phyloP scores from a whole-genome alignment of 2,888 invertebrate genomes.

The Cataglyphis cursor region DNA sequence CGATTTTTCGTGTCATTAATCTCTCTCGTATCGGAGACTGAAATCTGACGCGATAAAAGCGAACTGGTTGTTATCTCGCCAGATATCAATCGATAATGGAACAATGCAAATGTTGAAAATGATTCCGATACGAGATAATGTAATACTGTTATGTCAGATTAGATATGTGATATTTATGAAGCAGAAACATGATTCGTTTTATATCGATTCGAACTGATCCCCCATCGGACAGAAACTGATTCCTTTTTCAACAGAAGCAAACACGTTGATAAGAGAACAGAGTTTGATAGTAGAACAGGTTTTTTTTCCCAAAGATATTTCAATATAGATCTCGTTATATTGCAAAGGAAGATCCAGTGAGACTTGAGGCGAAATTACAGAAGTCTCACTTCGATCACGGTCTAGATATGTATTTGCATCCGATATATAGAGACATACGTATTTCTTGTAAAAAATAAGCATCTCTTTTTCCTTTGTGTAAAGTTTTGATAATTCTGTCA shows the following conservation, averaged over 20 bases:
- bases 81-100: neutral
- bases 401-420: neutral
- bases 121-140: neutral
- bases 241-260: neutral
- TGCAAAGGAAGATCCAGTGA: slow-evolving; percentile 6
- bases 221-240: neutral
- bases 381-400: slow-evolving; percentile 2
- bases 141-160: neutral
- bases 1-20: neutral
- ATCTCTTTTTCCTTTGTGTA: neutral
- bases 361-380: slow-evolving; percentile 29
- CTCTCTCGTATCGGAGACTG: neutral
- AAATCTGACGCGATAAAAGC: neutral
- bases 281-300: neutral
- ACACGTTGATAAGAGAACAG: neutral
- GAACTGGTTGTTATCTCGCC: neutral
- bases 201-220: slow-evolving; percentile 1
- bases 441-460: neutral
- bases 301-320: neutral
- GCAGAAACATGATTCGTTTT: slow-evolving; percentile 7
- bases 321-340: slow-evolving; percentile 1
- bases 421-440: neutral
- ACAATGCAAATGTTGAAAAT: neutral
- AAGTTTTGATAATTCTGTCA: neutral
- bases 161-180: slow-evolving; percentile 19